Percentiles rank a stretch among this genome's conserved stretches.
phyloP scores from a whole-genome alignment of 2,888 invertebrate species.

The Plebejus melissa region DNA sequence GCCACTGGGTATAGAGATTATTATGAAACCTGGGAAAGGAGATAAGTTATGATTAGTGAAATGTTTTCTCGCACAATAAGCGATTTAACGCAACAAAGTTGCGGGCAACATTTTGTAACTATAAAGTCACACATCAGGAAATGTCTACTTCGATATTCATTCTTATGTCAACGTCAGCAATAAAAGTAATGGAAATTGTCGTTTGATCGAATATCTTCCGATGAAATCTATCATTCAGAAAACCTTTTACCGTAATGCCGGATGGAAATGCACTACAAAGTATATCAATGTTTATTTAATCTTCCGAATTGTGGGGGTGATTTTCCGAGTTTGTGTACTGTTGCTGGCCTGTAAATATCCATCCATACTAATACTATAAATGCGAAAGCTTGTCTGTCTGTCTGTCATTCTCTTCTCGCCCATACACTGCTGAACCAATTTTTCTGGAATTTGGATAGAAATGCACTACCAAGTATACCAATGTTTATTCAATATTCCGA shows the following conservation, averaged over 20 bases:
- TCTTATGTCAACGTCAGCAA: constrained; percentile 1
- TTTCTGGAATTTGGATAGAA: background rate
- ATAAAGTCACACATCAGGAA: background rate
- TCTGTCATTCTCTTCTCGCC: too few relatives aligned
- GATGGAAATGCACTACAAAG: constrained; percentile 18
- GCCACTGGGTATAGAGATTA: too few relatives aligned
- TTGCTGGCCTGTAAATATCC: too few relatives aligned
- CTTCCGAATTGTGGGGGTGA: background rate
- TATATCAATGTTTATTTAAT: constrained; percentile 10
- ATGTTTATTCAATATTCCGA: background rate
- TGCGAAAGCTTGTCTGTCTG: too few relatives aligned
- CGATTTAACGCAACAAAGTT: too few relatives aligned
- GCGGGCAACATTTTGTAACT: too few relatives aligned
- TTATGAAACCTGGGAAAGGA: too few relatives aligned
- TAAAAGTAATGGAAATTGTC: constrained; percentile 26
- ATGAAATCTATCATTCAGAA: constrained; percentile 23
- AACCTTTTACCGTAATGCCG: constrained; percentile 16
- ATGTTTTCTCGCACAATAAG: too few relatives aligned
- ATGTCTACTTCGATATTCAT: constrained; percentile 11
- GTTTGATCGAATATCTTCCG: constrained; percentile 18
- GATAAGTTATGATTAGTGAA: too few relatives aligned
- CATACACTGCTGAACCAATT: too few relatives aligned
- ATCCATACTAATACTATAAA: too few relatives aligned
- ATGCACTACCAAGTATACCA: constrained; percentile 17
- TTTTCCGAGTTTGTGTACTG: background rate